Percentiles rank a stretch among this genome's conserved stretches.
These are phyloP conservation scores for Bombus haemorrhoidalis DNA, from an alignment of 1,140 invertebrate genomes.

Conservation along the genomic window DNA sequence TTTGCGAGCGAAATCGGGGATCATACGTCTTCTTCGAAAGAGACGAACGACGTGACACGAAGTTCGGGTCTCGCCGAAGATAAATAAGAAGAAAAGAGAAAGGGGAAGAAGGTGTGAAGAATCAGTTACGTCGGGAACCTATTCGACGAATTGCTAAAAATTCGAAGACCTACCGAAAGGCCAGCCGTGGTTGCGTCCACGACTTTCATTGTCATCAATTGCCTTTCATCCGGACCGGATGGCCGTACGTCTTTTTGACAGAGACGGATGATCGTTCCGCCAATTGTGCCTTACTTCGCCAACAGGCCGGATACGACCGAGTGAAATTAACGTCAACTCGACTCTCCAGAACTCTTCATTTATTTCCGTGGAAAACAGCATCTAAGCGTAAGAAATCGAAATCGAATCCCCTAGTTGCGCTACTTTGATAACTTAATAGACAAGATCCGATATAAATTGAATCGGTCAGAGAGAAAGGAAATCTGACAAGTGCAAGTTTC, in stretches of 20 bases:
- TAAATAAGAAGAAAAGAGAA: not conserved
- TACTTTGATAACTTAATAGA: not conserved
- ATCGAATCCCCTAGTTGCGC: not conserved
- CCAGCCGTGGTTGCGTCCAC: not conserved
- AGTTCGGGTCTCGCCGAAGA: not conserved
- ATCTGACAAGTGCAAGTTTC: too few relatives aligned
- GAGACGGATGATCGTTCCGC: constrained; percentile 9
- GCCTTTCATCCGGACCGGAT: not conserved
- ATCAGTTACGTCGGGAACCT: not conserved
- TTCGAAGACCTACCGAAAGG: not conserved
- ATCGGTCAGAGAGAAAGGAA: not conserved
- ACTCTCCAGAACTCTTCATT: not conserved
- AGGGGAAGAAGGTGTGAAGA: not conserved
- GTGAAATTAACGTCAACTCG: not conserved
- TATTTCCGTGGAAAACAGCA: not conserved
- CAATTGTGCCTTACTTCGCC: not conserved
- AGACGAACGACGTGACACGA: constrained; percentile 17
- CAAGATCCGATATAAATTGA: not conserved
- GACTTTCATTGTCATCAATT: constrained; percentile 29
- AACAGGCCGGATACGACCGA: not conserved
- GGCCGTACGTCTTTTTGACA: constrained; percentile 10
- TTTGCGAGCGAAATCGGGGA: not conserved
- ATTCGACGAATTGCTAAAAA: not conserved
- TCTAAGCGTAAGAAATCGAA: not conserved
- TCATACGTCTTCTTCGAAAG: constrained; percentile 37